These are phyloP conservation scores for Noctua janthina DNA, from an alignment of 2,888 invertebrate species.

Conservation along the genomic window DNA sequence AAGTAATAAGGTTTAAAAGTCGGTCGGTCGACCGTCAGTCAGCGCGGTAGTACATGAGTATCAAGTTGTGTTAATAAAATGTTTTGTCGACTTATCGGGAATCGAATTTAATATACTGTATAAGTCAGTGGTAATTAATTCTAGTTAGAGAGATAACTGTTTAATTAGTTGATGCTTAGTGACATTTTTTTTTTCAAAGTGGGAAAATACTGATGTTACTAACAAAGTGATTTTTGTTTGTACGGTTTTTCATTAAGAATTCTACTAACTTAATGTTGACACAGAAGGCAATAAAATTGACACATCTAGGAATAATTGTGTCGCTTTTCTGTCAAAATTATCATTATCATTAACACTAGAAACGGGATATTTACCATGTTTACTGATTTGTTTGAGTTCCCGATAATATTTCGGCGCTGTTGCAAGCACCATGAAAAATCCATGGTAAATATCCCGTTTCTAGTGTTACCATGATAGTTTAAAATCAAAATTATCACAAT, in stretches of 20 bases:
- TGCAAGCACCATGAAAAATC: too few relatives aligned
- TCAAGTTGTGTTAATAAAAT: not conserved
- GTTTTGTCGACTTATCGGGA: not conserved
- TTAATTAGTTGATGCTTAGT: not conserved
- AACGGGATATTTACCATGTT: too few relatives aligned
- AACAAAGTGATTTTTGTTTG: not conserved
- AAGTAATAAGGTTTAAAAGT: too few relatives aligned
- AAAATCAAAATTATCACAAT: too few relatives aligned
- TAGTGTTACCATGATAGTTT: too few relatives aligned
- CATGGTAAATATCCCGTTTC: too few relatives aligned
- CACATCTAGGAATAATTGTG: not conserved
- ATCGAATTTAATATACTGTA: slow-evolving; percentile 2
- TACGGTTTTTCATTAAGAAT: not conserved
- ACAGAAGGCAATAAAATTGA: not conserved
- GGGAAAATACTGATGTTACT: not conserved
- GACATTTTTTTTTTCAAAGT: not conserved
- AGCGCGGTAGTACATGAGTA: not conserved
- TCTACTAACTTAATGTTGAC: not conserved
- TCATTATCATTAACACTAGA: too few relatives aligned
- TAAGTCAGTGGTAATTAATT: not conserved
- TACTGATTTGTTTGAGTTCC: too few relatives aligned
- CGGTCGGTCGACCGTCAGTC: too few relatives aligned
- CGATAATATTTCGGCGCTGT: too few relatives aligned
- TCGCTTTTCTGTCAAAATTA: not conserved
- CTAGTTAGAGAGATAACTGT: not conserved